Evolutionary conservation across 2,113 vertebrate genomes (phyloP), one percentile per base, ranked within the genome.

Genomic region (Ophthalmolycus amberensis): DNA sequence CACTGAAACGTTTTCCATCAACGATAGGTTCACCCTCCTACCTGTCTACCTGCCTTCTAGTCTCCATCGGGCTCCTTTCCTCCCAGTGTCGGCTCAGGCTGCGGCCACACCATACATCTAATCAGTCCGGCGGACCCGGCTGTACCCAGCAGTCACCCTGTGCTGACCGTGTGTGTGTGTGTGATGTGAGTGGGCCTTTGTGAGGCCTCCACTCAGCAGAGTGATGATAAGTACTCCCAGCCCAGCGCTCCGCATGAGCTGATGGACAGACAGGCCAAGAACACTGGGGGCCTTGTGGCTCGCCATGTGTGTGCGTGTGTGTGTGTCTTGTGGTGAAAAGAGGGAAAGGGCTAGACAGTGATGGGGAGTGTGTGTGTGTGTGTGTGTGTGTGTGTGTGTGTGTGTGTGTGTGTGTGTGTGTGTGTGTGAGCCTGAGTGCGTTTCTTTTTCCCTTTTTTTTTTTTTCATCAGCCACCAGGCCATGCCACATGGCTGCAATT

Each of bases 401-500:
- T 58, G 50, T 76, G 77, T 71, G n/a, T 34, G 64, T 71, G 66
- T 80, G 75, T 38, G 67, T 75, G 70, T 66, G 44, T 42, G 59
- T 20, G 62, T 72, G 70, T 74, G 68, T 65, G 59, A 27, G 52
- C 16, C 10, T 75, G 44, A 6, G 34, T 54, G 20, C 85, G 12
- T 88, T 42, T 81, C 42, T 85, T 70, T 84, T 75, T 74, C 85
- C 62, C 85, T 27, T 79, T 82, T 70, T 83, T 75, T 71, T 87
- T 67, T 80, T 71, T 79, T 85, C 78, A 77, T 42, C 63, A 82
- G 88, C 86, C 89, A 90, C 84, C 85, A 89, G 89, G 71, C 85
- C 90, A 81, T 91, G 88, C 89, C 94, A 95, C 94, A 95, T 95
- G 95, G 94, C 93, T 93, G 90, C 94, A 95, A 95, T 95, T 95